Percentiles rank a stretch among this genome's conserved stretches.
These are phyloP conservation scores for Stichopus chloronotus DNA, from an alignment of 35 echinoderm and acorn worm species.

Conservation along the genomic window DNA sequence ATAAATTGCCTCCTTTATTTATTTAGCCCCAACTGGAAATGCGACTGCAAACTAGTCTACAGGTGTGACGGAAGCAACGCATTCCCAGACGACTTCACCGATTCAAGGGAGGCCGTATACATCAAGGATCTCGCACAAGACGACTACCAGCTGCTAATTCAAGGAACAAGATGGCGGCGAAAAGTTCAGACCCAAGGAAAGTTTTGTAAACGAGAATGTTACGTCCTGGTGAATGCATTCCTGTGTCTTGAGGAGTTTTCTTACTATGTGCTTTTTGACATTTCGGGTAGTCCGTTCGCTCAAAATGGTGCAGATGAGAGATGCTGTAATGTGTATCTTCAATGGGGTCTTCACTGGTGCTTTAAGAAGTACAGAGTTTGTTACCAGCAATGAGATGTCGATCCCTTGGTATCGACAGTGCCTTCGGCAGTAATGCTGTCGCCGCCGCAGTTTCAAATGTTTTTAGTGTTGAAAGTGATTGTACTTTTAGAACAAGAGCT, in stretches of 20 bases:
- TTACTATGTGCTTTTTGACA: background rate
- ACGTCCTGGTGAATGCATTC: background rate
- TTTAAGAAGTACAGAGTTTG: background rate
- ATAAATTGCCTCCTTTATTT: too few relatives aligned
- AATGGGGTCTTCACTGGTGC: background rate
- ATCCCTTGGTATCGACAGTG: background rate
- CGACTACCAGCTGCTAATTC: background rate
- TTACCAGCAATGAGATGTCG: background rate
- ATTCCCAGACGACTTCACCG: background rate
- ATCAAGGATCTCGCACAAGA: background rate
- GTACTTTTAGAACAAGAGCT: background rate
- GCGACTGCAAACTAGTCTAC: background rate
- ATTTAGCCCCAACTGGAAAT: constrained; percentile 23
- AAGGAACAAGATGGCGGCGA: constrained; percentile 9
- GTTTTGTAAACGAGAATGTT: background rate
- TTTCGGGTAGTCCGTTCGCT: background rate
- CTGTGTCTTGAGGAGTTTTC: background rate
- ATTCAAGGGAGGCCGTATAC: too few relatives aligned
- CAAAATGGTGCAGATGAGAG: background rate
- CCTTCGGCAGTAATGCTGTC: background rate
- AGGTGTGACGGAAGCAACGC: background rate
- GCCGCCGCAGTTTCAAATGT: background rate
- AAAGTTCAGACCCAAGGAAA: background rate
- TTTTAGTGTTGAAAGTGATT: background rate
- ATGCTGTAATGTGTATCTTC: constrained; percentile 17